Evolutionary conservation across 2,113 vertebrate species (phyloP).

Genomic region (Phoxinus phoxinus): DNA sequence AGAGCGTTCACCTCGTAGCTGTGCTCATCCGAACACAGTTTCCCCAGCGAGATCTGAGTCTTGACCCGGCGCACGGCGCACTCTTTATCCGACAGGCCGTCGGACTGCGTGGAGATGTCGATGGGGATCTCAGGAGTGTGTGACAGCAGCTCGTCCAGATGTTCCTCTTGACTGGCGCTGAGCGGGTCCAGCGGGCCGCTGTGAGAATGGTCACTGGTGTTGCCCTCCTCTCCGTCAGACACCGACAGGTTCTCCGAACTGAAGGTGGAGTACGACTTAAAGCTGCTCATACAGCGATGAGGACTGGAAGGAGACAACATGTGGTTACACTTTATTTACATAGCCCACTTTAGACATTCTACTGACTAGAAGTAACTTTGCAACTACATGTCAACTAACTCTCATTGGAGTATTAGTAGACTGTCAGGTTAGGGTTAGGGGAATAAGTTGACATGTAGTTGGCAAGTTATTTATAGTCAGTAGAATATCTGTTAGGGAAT

Average conservation of each 20-base stretch:
- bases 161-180: constrained; percentile 83
- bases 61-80: constrained; percentile 95
- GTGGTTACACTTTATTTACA: too few relatives aligned
- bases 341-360: too few relatives aligned
- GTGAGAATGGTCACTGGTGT: constrained; percentile 97
- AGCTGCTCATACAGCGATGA: constrained; percentile 94
- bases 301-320: constrained; percentile 74
- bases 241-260: constrained; percentile 98
- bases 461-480: too few relatives aligned
- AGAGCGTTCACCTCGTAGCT: constrained; percentile 85
- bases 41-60: constrained; percentile 98
- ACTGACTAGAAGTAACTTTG: too few relatives aligned
- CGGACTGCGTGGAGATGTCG: constrained; percentile 96
- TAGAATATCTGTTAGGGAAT: too few relatives aligned
- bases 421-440: too few relatives aligned
- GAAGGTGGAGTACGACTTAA: constrained; percentile 97
- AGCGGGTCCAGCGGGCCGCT: constrained; percentile 86
- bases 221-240: constrained; percentile 97
- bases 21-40: constrained; percentile 91
- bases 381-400: too few relatives aligned
- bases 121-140: constrained; percentile 96
- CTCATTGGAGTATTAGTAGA: too few relatives aligned
- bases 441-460: too few relatives aligned
- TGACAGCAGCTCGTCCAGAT: constrained; percentile 90
- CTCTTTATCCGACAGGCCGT: constrained; percentile 97